Base-by-base conservation (phyloP, 2,888 invertebrate species). In the Tinea semifulvella region DNA sequence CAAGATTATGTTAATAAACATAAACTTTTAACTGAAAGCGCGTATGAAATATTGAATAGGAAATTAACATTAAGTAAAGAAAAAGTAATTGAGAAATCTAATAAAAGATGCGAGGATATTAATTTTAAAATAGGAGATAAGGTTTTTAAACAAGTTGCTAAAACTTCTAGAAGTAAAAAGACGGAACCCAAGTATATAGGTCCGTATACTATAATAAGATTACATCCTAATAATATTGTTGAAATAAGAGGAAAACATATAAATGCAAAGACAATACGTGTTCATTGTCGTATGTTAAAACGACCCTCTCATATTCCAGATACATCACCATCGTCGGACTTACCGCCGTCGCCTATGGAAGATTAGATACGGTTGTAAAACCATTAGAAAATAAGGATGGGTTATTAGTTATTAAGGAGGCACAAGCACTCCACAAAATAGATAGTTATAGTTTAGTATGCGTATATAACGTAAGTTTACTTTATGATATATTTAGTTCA, bases 121-220 rank as follows among this genome's bases (percentile, higher is more conserved):
- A 17, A 16, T 1, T 43, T 48, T 22, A 49, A 49, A 42, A 38
- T 49, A 49, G 47, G 48, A 20, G 46, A 49, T 40, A 46, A 25
- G 26, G 49, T 48, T 4, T 49, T 31, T 25, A 49, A 49, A 27
- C 49, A 48, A 22, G 48, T 49, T 1, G 49, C 49, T 0, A 48
- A 49, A 36, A 49, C 48, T 14, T 26, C 46, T 1, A 13, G 49
- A 1, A 46, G 36, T 22, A 26, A 46, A 7, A 48, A 48, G 22
- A 49, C 48, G 11, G 39, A 39, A 19, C 20, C 18, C 18, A 17
- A 13, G 19, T 39, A 19, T 39, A 19, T 39, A 19, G 39, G 39
- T 3, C 39, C 39, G 3, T 39, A 39, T 19, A 39, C 39, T 5
- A 17, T 39, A 18, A 19, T 39, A 3, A 13, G 39, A 8, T n/a